A percentile compares a stretch with the other conserved stretches of the same genome.
phyloP scores from a whole-genome alignment of 2,888 invertebrate genomes.

The Norana najaformis region DNA sequence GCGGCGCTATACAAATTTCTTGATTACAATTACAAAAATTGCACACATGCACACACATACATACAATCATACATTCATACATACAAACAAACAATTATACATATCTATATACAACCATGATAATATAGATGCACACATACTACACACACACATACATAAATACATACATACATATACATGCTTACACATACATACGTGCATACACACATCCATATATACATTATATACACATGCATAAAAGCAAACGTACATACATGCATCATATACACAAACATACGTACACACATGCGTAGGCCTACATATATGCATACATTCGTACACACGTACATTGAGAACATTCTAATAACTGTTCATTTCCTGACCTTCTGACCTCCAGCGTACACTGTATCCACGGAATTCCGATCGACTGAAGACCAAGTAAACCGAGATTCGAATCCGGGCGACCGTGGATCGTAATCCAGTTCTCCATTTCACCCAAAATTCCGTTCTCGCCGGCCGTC shows the following conservation, averaged over 20 bases:
- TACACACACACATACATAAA: not conserved
- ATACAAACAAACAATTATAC: not conserved
- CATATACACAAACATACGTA: not conserved
- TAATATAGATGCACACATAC: not conserved
- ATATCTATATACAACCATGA: not conserved
- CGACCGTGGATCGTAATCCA: not conserved
- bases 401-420: not conserved
- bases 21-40: too few species aligned
- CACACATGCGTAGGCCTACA: not conserved
- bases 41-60: not conserved
- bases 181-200: not conserved
- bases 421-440: slow-evolving; percentile 17
- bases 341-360: not conserved
- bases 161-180: not conserved
- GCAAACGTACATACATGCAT: not conserved
- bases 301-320: not conserved
- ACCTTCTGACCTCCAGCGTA: not conserved
- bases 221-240: not conserved
- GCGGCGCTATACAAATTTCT: too few species aligned
- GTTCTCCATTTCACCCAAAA: not conserved
- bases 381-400: slow-evolving; percentile 17
- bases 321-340: not conserved
- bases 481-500: not conserved
- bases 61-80: not conserved
- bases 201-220: not conserved